Evolutionary conservation across 2,888 invertebrate genomes (phyloP).

Genomic region (Thyatira batis): DNA sequence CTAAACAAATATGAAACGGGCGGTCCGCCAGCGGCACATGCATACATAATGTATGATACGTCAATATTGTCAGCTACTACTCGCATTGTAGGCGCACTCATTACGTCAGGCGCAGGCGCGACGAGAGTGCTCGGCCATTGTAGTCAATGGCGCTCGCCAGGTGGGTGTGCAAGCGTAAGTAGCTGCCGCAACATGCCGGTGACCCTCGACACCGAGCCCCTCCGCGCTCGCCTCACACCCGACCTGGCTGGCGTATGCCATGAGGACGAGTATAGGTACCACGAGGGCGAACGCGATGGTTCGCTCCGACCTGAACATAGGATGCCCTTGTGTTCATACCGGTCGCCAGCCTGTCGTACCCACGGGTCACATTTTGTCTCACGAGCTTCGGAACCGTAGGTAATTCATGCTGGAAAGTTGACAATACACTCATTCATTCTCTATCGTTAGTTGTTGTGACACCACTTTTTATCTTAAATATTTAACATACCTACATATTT

Average conservation of each 20-base stretch:
- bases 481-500: slow-evolving; percentile 35
- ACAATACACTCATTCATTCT: slow-evolving; percentile 36
- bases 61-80: slow-evolving; percentile 74
- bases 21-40: slow-evolving; percentile 47
- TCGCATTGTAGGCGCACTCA: slow-evolving; percentile 64
- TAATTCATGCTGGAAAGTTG: slow-evolving; percentile 28
- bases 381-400: slow-evolving; percentile 16
- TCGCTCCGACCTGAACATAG: no score
- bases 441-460: slow-evolving; percentile 17
- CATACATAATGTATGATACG: slow-evolving; percentile 68
- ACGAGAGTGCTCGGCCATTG: slow-evolving; percentile 63
- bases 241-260: no score
- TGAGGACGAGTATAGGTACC: no score
- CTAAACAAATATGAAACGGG: slow-evolving; percentile 44
- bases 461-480: slow-evolving; percentile 24
- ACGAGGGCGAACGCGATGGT: no score
- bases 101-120: slow-evolving; percentile 62
- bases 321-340: no score
- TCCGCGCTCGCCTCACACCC: slow-evolving; percentile 24
- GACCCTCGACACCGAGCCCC: slow-evolving; percentile 53
- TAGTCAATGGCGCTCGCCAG: slow-evolving; percentile 74
- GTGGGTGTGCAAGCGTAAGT: slow-evolving; percentile 78
- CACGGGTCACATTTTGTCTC: slow-evolving; percentile 16
- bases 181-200: slow-evolving; percentile 52
- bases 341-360: slow-evolving; percentile 11